Percentiles rank a stretch among this genome's conserved stretches.
Evolutionary conservation across 1,140 invertebrate species (phyloP).

Genomic region (Ladona fulva): DNA sequence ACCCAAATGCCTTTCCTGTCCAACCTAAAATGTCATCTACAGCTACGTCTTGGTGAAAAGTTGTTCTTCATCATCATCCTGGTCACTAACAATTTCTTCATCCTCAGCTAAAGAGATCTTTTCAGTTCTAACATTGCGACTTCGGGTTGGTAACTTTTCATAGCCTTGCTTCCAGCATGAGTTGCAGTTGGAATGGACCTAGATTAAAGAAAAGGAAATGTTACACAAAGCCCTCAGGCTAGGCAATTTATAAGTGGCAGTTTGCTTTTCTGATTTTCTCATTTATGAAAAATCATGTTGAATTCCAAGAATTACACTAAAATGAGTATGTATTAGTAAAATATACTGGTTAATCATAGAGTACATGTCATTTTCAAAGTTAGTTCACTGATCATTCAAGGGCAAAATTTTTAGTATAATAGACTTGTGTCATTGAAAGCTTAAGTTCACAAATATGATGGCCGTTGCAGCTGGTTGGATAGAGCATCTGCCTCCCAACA

Average conservation of each 20-base stretch:
- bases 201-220: not conserved
- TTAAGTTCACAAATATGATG: not conserved
- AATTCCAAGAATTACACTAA: too few species aligned
- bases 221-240: not conserved
- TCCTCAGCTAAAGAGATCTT: constrained; percentile 17
- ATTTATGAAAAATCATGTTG: not conserved
- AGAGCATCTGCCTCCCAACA: not conserved
- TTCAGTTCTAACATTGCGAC: not conserved
- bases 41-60: constrained; percentile 21
- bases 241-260: not conserved
- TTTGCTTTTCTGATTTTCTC: not conserved
- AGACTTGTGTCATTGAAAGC: too few species aligned
- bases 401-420: too few species aligned
- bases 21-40: not conserved
- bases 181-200: constrained; percentile 14
- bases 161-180: constrained; percentile 21
- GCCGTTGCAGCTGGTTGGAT: not conserved
- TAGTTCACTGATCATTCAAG: not conserved
- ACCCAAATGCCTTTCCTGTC: constrained; percentile 1
- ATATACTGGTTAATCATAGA: not conserved
- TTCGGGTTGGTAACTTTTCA: constrained; percentile 20
- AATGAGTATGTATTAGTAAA: too few species aligned
- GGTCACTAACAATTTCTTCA: constrained; percentile 5
- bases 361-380: not conserved
- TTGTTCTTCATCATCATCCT: constrained; percentile 20